Evolutionary conservation across 2,888 invertebrate genomes (phyloP).

Genomic region (Dynastes tityus): DNA sequence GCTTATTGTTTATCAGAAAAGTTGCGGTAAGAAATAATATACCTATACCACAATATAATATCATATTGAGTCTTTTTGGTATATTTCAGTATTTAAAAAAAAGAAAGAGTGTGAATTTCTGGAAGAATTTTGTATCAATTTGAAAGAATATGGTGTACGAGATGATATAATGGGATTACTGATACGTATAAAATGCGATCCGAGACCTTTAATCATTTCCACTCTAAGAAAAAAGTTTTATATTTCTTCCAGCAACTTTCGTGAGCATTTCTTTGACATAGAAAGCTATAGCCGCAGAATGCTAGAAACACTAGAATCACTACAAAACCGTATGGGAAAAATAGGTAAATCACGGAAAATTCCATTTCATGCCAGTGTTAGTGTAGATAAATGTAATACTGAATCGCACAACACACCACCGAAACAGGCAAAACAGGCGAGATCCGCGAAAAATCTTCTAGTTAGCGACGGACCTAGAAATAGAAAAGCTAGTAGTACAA

Average conservation of each 20-base stretch:
- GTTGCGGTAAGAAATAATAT: conserved; percentile 47
- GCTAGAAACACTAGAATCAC: neutral
- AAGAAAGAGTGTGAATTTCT: conserved; percentile 54
- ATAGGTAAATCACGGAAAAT: neutral
- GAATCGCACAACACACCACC: neutral
- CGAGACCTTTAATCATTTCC: conserved; percentile 62
- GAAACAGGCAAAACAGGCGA: neutral
- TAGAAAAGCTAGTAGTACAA: neutral
- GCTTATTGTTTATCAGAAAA: conserved; percentile 57
- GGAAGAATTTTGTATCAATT: conserved; percentile 59
- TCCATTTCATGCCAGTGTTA: neutral
- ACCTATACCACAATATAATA: neutral
- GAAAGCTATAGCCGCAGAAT: neutral
- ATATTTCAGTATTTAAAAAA: neutral
- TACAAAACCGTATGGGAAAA: neutral
- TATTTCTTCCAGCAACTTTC: conserved; percentile 57
- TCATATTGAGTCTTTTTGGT: neutral
- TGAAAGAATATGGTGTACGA: conserved; percentile 59
- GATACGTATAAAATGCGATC: conserved; percentile 52
- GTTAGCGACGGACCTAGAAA: conserved; percentile 2
- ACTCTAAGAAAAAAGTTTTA: conserved; percentile 66
- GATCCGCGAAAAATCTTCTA: neutral
- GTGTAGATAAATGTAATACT: neutral
- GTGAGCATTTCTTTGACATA: conserved; percentile 59
- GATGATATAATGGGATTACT: conserved; percentile 63